Evolutionary conservation across 2,888 invertebrate species (phyloP).

Genomic region (Stegana nigrithorax): DNA sequence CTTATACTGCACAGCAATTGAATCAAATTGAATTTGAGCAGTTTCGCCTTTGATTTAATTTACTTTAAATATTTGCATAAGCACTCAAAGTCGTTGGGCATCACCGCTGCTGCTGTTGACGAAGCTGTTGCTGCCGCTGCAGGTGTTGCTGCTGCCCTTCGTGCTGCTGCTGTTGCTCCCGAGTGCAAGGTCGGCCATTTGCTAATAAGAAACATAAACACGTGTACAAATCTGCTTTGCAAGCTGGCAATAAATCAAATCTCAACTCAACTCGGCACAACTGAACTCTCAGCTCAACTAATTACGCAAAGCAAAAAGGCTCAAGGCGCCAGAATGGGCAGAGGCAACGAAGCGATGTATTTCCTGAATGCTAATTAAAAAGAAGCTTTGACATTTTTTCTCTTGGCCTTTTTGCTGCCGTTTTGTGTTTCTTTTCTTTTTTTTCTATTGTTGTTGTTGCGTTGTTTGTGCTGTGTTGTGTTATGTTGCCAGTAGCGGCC

Average conservation of each 20-base stretch:
- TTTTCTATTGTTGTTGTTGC: neutral
- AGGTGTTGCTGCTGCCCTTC: neutral
- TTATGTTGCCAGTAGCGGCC: neutral
- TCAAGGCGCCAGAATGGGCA: neutral
- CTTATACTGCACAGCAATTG: too few species aligned
- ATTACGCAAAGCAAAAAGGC: conserved; percentile 50
- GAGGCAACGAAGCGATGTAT: neutral
- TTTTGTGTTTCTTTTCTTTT: neutral
- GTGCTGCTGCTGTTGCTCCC: neutral
- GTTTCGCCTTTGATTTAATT: too few species aligned
- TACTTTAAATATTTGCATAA: too few species aligned
- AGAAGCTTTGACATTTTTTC: conserved; percentile 35
- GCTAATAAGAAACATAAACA: conserved; percentile 30
- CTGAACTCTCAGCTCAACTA: conserved; percentile 60
- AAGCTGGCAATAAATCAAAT: too few species aligned
- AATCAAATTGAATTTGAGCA: too few species aligned
- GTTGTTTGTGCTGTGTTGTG: neutral
- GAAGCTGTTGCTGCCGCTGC: neutral
- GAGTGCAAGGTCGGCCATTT: neutral
- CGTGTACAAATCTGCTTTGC: conserved; percentile 29
- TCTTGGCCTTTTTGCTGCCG: neutral
- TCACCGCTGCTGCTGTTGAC: neutral
- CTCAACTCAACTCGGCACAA: neutral
- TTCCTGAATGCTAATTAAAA: conserved; percentile 58
- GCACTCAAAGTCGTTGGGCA: neutral